A percentile compares a stretch with the other conserved stretches of the same genome.
phyloP scores from a whole-genome alignment of 2,888 invertebrate species.

The Saturnia pavonia region DNA sequence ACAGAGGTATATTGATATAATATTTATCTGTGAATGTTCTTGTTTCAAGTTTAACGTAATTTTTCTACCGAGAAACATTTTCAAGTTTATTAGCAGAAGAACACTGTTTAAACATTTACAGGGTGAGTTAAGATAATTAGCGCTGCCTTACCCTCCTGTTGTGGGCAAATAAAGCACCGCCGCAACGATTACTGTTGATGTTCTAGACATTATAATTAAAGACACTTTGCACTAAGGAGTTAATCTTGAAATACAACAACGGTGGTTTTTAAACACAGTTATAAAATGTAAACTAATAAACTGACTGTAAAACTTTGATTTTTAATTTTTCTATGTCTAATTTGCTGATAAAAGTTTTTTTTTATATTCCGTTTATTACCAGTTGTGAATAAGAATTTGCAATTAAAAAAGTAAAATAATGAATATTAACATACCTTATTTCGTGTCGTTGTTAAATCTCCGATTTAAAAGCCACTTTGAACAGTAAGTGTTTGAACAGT shows the following conservation, averaged over 20 bases:
- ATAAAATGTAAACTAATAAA: neutral
- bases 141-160: slow-evolving; percentile 49
- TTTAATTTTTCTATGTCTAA: no score
- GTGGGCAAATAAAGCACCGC: slow-evolving; percentile 51
- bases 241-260: neutral
- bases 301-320: no score
- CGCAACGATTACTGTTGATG: slow-evolving; percentile 56
- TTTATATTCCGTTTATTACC: no score
- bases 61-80: slow-evolving; percentile 5
- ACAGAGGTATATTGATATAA: no score
- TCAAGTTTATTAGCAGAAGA: slow-evolving; percentile 21
- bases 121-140: slow-evolving; percentile 51
- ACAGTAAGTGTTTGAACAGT: no score
- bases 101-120: slow-evolving; percentile 52
- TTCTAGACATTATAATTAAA: slow-evolving; percentile 63
- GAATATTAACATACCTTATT: no score
- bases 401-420: no score
- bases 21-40: neutral
- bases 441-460: no score
- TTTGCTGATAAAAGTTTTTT: no score
- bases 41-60: neutral
- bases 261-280: neutral
- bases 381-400: no score
- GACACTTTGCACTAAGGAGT: slow-evolving; percentile 16
- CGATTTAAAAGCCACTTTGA: no score